Evolutionary conservation across 2,797 vertebrate genomes (phyloP).

Genomic region (Sebastes steindachneri): DNA sequence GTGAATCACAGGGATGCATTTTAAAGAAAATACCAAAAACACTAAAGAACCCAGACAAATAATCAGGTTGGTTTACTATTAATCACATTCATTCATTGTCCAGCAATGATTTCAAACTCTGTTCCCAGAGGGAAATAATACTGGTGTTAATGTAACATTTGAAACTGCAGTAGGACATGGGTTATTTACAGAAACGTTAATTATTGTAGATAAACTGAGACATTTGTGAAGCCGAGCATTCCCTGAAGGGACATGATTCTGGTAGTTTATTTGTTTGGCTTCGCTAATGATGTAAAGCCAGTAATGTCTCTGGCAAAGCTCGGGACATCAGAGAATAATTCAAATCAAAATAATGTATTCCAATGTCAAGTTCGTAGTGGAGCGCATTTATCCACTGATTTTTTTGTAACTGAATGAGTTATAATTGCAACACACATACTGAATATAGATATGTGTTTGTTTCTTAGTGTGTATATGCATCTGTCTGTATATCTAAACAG

Average conservation of each 20-base stretch:
- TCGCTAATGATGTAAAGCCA: slow-evolving; percentile 64
- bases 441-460: neutral
- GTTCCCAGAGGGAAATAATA: neutral
- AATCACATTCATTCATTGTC: slow-evolving; percentile 1
- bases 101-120: neutral
- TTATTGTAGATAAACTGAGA: slow-evolving; percentile 44
- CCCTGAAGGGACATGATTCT: slow-evolving; percentile 51
- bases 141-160: slow-evolving; percentile 33
- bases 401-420: slow-evolving; percentile 8
- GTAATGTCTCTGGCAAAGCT: slow-evolving; percentile 41
- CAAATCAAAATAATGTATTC: slow-evolving; percentile 60
- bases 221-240: slow-evolving; percentile 31
- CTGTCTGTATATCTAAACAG: neutral
- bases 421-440: neutral
- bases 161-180: neutral
- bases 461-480: neutral
- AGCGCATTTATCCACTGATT: slow-evolving; percentile 39
- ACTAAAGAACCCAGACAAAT: neutral
- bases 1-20: neutral
- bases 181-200: slow-evolving; percentile 53
- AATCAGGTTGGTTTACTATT: slow-evolving; percentile 7
- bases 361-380: slow-evolving; percentile 30
- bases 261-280: slow-evolving; percentile 61
- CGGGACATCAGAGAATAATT: slow-evolving; percentile 48
- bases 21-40: neutral